Conservation (phyloP, 2,797 vertebrate species). For the Epinephelus malabaricus region DNA sequence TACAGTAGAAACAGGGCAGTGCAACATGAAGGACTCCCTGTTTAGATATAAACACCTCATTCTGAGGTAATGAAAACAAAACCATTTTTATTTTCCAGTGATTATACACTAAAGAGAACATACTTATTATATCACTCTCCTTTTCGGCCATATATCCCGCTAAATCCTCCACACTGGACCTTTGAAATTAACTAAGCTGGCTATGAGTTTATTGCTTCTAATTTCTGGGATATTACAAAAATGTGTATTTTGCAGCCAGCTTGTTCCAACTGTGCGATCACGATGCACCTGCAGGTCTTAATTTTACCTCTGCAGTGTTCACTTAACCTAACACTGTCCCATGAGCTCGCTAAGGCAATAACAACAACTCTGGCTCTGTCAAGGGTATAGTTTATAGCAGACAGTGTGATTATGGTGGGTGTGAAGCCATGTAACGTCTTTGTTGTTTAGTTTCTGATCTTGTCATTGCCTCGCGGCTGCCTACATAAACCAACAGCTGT, state of each 20-base stretch:
- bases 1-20: no score
- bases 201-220: background rate
- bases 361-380: slow-evolving; percentile 28
- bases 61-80: no score
- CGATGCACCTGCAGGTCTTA: slow-evolving; percentile 23
- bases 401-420: slow-evolving; percentile 39
- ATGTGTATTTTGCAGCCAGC: slow-evolving; percentile 2
- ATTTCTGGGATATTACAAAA: slow-evolving; percentile 13
- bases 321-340: slow-evolving; percentile 41
- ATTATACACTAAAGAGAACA: no score
- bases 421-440: slow-evolving; percentile 41
- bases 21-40: no score
- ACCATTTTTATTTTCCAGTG: no score
- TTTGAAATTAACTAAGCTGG: no score
- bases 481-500: slow-evolving; percentile 50
- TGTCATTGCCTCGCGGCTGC: slow-evolving; percentile 40
- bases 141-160: no score
- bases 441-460: slow-evolving; percentile 60
- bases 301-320: slow-evolving; percentile 32
- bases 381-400: slow-evolving; percentile 31
- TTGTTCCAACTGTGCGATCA: background rate
- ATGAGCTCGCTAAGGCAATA: slow-evolving; percentile 44
- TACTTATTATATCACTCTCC: no score
- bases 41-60: no score
- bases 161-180: no score